Conservation (phyloP, 2,888 invertebrate genomes). For the Troides oblongomaculatus region DNA sequence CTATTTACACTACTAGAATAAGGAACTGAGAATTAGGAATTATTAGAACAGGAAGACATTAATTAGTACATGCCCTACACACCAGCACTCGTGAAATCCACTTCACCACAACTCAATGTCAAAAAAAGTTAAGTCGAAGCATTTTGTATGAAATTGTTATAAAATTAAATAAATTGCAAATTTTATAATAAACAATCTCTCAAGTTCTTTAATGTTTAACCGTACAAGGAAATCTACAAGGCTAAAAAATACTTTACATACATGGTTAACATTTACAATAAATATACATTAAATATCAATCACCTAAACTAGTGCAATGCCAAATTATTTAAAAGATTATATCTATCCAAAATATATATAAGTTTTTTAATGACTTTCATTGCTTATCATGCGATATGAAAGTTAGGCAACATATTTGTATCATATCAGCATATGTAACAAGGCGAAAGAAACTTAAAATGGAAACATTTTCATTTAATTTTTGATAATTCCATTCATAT, state of each 20-base stretch:
- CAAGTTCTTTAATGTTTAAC: neutral
- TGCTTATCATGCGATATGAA: constrained; percentile 1
- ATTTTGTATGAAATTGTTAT: neutral
- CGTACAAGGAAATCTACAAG: neutral
- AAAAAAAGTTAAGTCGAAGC: neutral
- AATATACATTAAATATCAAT: neutral
- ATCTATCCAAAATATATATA: neutral
- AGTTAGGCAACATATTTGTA: neutral
- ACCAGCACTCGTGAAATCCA: constrained; percentile 6
- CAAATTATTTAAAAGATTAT: neutral
- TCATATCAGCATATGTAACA: neutral
- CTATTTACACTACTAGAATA: constrained; percentile 7
- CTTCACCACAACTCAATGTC: constrained; percentile 1
- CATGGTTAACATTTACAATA: neutral
- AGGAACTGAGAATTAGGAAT: constrained; percentile 5
- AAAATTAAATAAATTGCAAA: neutral
- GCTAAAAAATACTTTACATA: neutral
- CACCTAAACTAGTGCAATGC: neutral
- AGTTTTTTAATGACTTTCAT: neutral
- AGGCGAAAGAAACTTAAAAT: neutral
- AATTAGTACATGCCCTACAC: constrained; percentile 14
- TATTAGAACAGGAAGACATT: constrained; percentile 18
- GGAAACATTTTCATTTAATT: too few relatives aligned
- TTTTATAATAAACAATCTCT: neutral
- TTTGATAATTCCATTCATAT: too few relatives aligned